Evolutionary conservation across 2,797 vertebrate genomes (phyloP).

Genomic region (Valencia hispanica): DNA sequence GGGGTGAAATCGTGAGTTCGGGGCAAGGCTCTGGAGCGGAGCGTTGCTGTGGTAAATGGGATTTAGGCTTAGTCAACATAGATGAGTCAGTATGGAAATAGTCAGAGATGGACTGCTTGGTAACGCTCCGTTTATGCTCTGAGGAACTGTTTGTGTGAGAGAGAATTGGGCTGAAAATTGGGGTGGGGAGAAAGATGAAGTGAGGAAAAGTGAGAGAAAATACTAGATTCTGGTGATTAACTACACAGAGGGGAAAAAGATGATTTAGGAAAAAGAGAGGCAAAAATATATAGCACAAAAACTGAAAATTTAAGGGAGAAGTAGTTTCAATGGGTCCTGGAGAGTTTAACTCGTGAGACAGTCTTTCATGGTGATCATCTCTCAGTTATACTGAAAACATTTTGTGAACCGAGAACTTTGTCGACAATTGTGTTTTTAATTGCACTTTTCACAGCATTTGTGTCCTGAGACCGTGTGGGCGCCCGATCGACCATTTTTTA

Average conservation of each 20-base stretch:
- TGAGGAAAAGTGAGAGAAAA: conserved; percentile 19
- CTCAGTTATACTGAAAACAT: neutral
- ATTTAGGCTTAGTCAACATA: conserved; percentile 71
- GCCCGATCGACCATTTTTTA: too few relatives aligned
- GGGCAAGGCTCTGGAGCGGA: conserved; percentile 52
- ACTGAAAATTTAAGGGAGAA: conserved; percentile 3
- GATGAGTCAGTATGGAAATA: conserved; percentile 72
- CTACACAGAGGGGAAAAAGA: conserved; percentile 23
- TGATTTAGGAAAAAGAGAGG: conserved; percentile 1
- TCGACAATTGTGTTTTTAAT: too few relatives aligned
- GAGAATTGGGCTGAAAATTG: neutral
- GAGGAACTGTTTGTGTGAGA: conserved; percentile 38
- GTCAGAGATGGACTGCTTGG: conserved; percentile 53
- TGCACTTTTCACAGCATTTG: too few relatives aligned
- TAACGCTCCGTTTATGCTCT: conserved; percentile 49
- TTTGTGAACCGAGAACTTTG: too few relatives aligned
- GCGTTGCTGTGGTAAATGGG: conserved; percentile 60
- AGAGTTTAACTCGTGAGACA: conserved; percentile 24
- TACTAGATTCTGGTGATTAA: conserved; percentile 41
- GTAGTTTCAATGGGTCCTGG: conserved; percentile 22
- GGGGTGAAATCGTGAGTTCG: conserved; percentile 42
- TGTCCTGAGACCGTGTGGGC: too few relatives aligned
- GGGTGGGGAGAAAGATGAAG: conserved; percentile 2
- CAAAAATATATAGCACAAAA: conserved; percentile 15
- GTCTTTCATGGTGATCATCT: neutral